Conservation (phyloP, 2,113 vertebrate species). For the Sylvilagus bachmani region DNA sequence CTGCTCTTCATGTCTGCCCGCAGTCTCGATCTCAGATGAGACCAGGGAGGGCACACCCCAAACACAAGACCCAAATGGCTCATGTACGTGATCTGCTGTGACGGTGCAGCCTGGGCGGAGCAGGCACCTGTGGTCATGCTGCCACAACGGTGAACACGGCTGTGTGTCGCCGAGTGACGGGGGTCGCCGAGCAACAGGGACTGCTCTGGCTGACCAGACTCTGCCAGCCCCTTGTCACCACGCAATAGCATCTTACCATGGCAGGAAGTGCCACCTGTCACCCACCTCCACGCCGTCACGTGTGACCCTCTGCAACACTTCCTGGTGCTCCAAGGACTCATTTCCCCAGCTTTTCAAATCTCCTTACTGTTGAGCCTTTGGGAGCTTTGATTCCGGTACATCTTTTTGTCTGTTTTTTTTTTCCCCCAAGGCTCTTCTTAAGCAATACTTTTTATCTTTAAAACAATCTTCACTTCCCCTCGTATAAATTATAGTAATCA, state of each 20-base stretch:
- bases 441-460: constrained; percentile 56
- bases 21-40: background rate
- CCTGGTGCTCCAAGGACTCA: background rate
- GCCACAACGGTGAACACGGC: background rate
- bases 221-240: background rate
- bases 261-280: background rate
- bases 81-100: background rate
- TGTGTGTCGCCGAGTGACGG: too few relatives aligned
- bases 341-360: constrained; percentile 31
- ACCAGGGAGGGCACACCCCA: background rate
- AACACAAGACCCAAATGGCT: background rate
- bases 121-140: too few relatives aligned
- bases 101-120: background rate
- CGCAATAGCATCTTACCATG: background rate
- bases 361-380: background rate
- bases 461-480: constrained; percentile 50
- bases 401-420: background rate
- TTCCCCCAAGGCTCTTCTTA: background rate
- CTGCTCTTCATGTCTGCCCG: background rate
- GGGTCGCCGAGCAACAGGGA: background rate
- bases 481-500: constrained; percentile 70
- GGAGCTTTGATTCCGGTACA: background rate
- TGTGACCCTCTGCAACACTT: background rate
- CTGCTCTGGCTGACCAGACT: background rate
- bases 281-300: too few relatives aligned